A percentile compares a stretch with the other conserved stretches of the same genome.
phyloP scores from a whole-genome alignment of 2,888 invertebrate species.

The Lutraria lutraria region DNA sequence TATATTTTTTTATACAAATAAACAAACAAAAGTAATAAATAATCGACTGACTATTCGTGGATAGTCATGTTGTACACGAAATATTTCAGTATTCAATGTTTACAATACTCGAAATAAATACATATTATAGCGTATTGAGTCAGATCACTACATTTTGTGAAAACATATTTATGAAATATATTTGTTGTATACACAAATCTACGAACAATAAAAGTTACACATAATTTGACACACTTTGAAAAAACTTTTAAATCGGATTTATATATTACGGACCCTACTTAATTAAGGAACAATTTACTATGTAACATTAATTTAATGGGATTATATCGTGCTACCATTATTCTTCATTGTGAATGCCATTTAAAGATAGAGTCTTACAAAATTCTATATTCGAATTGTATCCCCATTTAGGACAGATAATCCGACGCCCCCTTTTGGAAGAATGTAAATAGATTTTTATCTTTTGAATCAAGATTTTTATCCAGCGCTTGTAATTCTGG shows the following conservation, averaged over 20 bases:
- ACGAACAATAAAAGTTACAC: background rate
- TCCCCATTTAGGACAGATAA: background rate
- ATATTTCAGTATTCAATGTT: too few species aligned
- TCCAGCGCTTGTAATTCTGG: background rate
- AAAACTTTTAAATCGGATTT: background rate
- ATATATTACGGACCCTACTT: background rate
- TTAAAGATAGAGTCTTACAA: background rate
- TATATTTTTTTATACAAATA: too few species aligned
- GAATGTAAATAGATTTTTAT: background rate
- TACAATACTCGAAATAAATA: too few species aligned
- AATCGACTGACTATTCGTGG: too few species aligned
- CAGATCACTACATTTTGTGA: background rate
- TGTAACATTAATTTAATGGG: constrained; percentile 3
- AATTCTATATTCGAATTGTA: background rate
- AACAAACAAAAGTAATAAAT: too few species aligned
- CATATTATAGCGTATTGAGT: too few species aligned
- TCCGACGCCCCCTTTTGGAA: background rate
- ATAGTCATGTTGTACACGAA: too few species aligned
- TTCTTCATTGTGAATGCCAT: background rate
- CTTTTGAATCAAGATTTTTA: constrained; percentile 9
- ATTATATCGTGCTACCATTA: constrained; percentile 17
- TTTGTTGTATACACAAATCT: background rate
- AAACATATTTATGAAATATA: background rate
- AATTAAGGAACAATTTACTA: background rate
- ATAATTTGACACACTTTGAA: background rate